A percentile compares a stretch with the other conserved stretches of the same genome.
Conservation (phyloP, 2,797 vertebrate species). For the Paramormyrops hopkinsi region DNA sequence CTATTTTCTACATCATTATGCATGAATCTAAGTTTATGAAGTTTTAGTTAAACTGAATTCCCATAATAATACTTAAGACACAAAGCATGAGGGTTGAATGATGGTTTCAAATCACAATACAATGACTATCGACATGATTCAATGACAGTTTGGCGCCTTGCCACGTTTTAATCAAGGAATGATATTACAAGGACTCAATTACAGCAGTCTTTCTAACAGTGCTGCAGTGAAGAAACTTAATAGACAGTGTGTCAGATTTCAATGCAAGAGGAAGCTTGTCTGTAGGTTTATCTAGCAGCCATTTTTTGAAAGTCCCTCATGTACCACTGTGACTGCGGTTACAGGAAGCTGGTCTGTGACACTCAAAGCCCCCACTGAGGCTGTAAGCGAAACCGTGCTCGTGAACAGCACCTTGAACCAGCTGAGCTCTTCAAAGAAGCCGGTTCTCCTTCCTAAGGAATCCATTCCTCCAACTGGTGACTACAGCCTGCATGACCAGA, state of each 20-base stretch:
- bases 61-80: background rate
- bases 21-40: background rate
- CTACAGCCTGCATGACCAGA: slow-evolving; percentile 26
- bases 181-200: background rate
- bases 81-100: background rate
- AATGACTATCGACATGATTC: slow-evolving; percentile 22
- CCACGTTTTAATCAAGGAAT: background rate
- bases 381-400: background rate
- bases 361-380: background rate
- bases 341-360: slow-evolving; percentile 33
- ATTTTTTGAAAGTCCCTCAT: background rate
- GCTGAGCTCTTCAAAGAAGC: slow-evolving; percentile 17
- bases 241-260: background rate
- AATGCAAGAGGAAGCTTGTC: background rate
- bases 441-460: slow-evolving; percentile 44
- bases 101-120: background rate
- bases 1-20: background rate
- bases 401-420: background rate
- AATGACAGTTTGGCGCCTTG: background rate
- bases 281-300: background rate
- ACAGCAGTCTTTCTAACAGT: background rate
- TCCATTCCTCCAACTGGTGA: slow-evolving; percentile 37
- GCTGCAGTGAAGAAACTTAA: background rate
- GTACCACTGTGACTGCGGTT: background rate
- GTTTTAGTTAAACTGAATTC: background rate